These are phyloP conservation scores for Chouioia cunea DNA, from an alignment of 2,888 invertebrate species.

Conservation along the genomic window DNA sequence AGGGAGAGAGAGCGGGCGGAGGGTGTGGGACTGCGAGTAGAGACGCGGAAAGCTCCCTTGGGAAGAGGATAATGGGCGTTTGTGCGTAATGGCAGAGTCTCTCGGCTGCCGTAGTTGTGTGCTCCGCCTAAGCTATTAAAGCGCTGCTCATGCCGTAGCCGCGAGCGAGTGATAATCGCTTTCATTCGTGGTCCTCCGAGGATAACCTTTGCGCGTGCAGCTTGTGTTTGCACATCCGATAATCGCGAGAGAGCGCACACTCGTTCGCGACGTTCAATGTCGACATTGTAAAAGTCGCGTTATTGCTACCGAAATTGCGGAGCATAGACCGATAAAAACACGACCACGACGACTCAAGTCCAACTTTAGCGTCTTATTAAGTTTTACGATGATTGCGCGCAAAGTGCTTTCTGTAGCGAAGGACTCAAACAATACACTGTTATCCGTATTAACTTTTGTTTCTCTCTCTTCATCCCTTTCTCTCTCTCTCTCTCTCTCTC, in stretches of 20 bases:
- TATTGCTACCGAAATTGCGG: constrained; percentile 22
- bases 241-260: too few relatives aligned
- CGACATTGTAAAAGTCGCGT: not conserved
- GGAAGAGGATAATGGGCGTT: constrained; percentile 36
- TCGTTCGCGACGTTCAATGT: too few relatives aligned
- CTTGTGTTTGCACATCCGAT: too few relatives aligned
- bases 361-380: constrained; percentile 12
- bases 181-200: too few relatives aligned
- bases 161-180: too few relatives aligned
- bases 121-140: constrained; percentile 27
- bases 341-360: too few relatives aligned
- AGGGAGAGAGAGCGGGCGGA: not conserved
- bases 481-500: not conserved
- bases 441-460: constrained; percentile 22
- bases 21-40: constrained; percentile 1
- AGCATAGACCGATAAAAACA: constrained; percentile 22
- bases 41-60: constrained; percentile 14
- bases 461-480: constrained; percentile 9
- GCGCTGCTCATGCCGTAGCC: not conserved
- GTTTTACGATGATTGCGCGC: constrained; percentile 31
- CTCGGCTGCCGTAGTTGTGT: not conserved
- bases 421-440: constrained; percentile 8
- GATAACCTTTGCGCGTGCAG: too few relatives aligned
- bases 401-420: constrained; percentile 16
- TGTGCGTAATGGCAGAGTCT: constrained; percentile 33